Conservation (phyloP, 2,113 vertebrate species). For the Microcebus tavaratra region DNA sequence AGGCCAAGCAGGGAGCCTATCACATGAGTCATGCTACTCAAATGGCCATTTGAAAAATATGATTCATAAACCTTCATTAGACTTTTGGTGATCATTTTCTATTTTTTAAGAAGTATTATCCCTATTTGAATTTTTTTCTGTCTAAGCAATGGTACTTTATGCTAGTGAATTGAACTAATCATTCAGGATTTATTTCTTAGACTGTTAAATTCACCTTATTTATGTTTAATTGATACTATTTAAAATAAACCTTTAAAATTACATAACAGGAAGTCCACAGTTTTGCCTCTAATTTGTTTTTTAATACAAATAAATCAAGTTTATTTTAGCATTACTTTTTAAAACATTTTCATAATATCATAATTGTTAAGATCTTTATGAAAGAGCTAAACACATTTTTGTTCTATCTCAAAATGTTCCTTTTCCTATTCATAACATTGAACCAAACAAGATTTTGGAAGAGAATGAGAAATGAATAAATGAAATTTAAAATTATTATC, state of each 20-base stretch:
- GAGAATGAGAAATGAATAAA: background rate
- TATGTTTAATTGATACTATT: slow-evolving; percentile 32
- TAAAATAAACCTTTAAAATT: slow-evolving; percentile 23
- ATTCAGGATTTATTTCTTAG: slow-evolving; percentile 25
- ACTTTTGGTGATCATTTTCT: background rate
- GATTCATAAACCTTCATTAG: background rate
- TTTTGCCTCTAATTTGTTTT: slow-evolving; percentile 29
- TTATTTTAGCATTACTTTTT: background rate
- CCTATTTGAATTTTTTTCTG: background rate
- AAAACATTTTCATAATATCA: slow-evolving; percentile 19
- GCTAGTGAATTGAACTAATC: slow-evolving; percentile 21
- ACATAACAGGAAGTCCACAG: background rate
- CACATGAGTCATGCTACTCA: background rate
- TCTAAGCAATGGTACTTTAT: background rate
- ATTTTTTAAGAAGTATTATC: background rate
- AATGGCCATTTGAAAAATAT: background rate
- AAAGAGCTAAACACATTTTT: background rate
- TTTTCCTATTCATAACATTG: background rate
- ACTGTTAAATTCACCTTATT: background rate
- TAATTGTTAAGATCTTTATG: slow-evolving; percentile 15
- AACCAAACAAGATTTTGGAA: slow-evolving; percentile 13
- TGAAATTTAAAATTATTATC: background rate
- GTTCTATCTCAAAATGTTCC: background rate
- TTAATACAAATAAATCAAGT: slow-evolving; percentile 19
- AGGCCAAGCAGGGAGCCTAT: slow-evolving; percentile 38